phyloP scores from a whole-genome alignment of 2,888 invertebrate species.

The Rhabditoides inermis region DNA sequence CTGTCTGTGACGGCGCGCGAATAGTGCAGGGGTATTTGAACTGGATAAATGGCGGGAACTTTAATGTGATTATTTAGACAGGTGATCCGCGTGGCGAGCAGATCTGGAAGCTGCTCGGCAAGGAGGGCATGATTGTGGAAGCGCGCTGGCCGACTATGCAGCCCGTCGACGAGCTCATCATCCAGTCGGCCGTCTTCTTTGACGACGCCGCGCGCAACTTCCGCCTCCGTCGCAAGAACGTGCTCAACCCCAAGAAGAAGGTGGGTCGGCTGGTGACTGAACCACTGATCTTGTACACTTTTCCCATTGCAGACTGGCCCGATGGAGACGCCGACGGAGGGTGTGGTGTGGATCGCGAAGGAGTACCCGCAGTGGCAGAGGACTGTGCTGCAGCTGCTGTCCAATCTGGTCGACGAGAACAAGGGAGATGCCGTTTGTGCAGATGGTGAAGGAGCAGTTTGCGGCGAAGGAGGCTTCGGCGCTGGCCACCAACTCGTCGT shows the following conservation, averaged over 20 bases:
- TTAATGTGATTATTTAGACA: too few relatives aligned
- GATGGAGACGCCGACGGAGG: slow-evolving; percentile 65
- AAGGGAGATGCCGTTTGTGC: slow-evolving; percentile 86
- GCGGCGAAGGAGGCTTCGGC: slow-evolving; percentile 69
- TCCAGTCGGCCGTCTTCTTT: slow-evolving; percentile 73
- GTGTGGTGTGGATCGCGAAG: slow-evolving; percentile 83
- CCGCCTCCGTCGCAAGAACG: slow-evolving; percentile 34
- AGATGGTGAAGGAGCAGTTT: slow-evolving; percentile 74
- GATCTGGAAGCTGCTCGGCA: slow-evolving; percentile 76
- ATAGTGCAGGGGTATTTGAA: too few relatives aligned
- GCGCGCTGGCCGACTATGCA: slow-evolving; percentile 76
- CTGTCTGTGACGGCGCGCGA: too few relatives aligned
- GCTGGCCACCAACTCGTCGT: too few relatives aligned
- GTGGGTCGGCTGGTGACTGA: too few relatives aligned
- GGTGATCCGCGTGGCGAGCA: too few relatives aligned
- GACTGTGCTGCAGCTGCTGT: slow-evolving; percentile 75
- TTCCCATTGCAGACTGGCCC: slow-evolving; percentile 2
- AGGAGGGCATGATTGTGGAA: slow-evolving; percentile 71
- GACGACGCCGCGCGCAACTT: slow-evolving; percentile 61
- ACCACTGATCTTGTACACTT: not conserved
- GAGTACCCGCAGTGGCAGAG: slow-evolving; percentile 91
- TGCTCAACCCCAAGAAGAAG: slow-evolving; percentile 44
- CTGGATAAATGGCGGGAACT: too few relatives aligned
- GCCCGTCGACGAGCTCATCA: slow-evolving; percentile 65
- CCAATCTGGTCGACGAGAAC: slow-evolving; percentile 57